Conservation (phyloP, 2,113 vertebrate species). For the Nesoenas mayeri region DNA sequence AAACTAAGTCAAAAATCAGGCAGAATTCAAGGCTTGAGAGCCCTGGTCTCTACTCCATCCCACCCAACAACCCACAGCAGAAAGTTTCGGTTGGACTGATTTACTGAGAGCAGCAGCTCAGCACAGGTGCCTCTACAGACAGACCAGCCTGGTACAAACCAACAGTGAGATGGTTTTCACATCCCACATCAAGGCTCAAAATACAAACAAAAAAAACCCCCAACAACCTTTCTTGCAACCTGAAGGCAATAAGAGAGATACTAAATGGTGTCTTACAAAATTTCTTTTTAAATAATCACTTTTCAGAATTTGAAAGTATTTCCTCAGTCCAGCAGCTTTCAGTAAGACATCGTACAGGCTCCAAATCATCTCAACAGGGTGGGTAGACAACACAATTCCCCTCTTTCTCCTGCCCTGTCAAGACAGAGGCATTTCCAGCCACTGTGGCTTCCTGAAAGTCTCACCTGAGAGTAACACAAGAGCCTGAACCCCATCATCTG, state of each 20-base stretch:
- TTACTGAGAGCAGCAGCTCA: neutral
- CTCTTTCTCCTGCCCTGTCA: neutral
- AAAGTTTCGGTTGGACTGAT: conserved; percentile 11
- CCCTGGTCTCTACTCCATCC: neutral
- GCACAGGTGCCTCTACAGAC: conserved; percentile 30
- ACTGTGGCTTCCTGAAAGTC: too few species aligned
- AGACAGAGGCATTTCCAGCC: neutral
- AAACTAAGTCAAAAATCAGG: neutral
- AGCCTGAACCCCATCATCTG: neutral
- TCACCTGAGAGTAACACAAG: neutral
- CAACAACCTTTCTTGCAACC: neutral
- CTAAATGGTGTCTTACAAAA: neutral
- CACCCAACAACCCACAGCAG: neutral
- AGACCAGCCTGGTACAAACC: neutral
- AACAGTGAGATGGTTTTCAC: neutral
- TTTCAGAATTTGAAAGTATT: neutral
- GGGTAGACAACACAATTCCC: neutral
- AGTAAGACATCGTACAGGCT: neutral
- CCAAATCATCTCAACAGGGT: neutral
- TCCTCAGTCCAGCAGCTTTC: neutral
- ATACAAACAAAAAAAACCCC: neutral
- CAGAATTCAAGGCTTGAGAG: neutral
- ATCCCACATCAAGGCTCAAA: neutral
- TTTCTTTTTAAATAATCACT: neutral
- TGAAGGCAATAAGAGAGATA: neutral